These are phyloP conservation scores for Drosophila ercepeae DNA, from an alignment of 1,140 invertebrate genomes.

Conservation along the genomic window DNA sequence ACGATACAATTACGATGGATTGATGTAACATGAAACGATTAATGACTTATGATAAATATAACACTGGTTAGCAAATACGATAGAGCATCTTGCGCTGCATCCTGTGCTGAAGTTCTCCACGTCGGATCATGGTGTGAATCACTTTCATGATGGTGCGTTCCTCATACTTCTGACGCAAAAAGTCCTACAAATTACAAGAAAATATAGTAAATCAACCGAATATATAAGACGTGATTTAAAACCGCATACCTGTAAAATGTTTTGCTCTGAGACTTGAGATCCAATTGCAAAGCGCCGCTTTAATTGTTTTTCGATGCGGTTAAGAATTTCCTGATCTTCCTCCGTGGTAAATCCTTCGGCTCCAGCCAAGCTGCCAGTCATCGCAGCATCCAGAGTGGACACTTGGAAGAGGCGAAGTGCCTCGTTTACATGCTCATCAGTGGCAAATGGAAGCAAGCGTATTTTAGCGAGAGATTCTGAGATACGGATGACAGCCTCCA, in stretches of 20 bases:
- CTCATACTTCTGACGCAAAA: slow-evolving; percentile 96
- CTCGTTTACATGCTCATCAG: slow-evolving; percentile 96
- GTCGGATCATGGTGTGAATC: slow-evolving; percentile 95
- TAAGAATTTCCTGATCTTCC: slow-evolving; percentile 95
- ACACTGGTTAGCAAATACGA: slow-evolving; percentile 88
- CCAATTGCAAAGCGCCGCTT: slow-evolving; percentile 98
- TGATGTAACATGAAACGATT: slow-evolving; percentile 17
- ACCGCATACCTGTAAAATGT: slow-evolving; percentile 89
- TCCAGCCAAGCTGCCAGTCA: slow-evolving; percentile 94
- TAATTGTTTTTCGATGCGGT: slow-evolving; percentile 96
- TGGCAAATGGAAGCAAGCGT: slow-evolving; percentile 96
- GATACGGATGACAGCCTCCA: slow-evolving; percentile 98
- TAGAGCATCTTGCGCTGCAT: slow-evolving; percentile 99
- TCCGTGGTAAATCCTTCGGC: slow-evolving; percentile 98
- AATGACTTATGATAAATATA: slow-evolving; percentile 1
- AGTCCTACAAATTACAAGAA: slow-evolving; percentile 87
- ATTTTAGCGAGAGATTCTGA: slow-evolving; percentile 99
- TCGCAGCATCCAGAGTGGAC: slow-evolving; percentile 98
- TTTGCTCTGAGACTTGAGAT: slow-evolving; percentile 97
- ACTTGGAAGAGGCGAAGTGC: slow-evolving; percentile 99
- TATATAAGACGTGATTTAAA: slow-evolving; percentile 1
- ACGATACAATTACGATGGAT: slow-evolving; percentile 4
- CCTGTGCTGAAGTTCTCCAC: slow-evolving; percentile 97
- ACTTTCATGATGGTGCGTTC: slow-evolving; percentile 95
- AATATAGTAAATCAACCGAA: neutral